Conservation (phyloP, 1,140 invertebrate species). For the Heterodera schachtii region DNA sequence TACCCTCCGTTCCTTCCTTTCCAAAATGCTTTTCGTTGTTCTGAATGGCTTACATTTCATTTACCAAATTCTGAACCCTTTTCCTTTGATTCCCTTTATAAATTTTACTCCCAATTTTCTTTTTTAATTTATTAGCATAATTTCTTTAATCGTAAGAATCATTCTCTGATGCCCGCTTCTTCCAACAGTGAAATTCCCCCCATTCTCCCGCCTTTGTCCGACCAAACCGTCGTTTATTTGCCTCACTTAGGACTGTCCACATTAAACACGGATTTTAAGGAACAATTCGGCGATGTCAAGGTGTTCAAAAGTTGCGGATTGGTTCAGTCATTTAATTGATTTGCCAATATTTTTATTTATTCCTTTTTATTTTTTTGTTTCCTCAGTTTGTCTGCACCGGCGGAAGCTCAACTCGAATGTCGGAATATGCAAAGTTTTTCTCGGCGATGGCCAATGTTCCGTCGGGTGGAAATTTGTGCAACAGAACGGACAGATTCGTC, state of each 20-base stretch:
- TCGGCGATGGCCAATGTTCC: conserved; percentile 85
- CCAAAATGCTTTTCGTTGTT: too few relatives aligned
- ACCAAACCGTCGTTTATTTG: conserved; percentile 39
- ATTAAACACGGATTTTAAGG: conserved; percentile 33
- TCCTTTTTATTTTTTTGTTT: conserved; percentile 42
- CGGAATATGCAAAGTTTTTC: conserved; percentile 86
- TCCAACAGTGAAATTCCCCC: neutral
- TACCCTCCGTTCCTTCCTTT: too few relatives aligned
- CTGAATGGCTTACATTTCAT: too few relatives aligned
- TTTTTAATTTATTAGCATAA: too few relatives aligned
- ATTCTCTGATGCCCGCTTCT: neutral
- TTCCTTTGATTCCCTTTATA: too few relatives aligned
- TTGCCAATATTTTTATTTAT: neutral
- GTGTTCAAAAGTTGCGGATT: neutral
- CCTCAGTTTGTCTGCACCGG: conserved; percentile 94
- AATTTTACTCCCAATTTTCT: too few relatives aligned
- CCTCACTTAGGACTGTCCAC: conserved; percentile 54
- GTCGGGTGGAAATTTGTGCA: conserved; percentile 86
- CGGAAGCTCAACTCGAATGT: conserved; percentile 90
- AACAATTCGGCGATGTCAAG: conserved; percentile 49
- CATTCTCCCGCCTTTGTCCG: neutral
- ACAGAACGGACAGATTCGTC: conserved; percentile 84
- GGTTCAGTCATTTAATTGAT: neutral
- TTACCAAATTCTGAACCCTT: too few relatives aligned
- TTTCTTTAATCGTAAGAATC: too few relatives aligned